Evolutionary conservation across 2,797 vertebrate genomes (phyloP).

Genomic region (Myotis vivesi): DNA sequence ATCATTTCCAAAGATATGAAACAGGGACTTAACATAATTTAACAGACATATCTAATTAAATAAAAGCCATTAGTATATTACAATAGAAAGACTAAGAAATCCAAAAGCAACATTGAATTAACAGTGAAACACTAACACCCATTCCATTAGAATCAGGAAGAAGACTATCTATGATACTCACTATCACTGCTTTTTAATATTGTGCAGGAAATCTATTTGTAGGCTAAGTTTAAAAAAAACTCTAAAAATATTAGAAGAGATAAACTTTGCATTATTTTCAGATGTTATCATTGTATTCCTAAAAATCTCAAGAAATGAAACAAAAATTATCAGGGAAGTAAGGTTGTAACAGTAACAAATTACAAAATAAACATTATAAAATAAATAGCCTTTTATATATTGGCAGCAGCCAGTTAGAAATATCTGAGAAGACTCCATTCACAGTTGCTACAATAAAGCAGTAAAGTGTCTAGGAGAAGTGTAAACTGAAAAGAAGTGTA

Average conservation of each 20-base stretch:
- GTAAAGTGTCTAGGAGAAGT: background rate
- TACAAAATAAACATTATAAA: background rate
- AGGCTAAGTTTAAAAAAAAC: background rate
- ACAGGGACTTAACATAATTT: conserved; percentile 33
- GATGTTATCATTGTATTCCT: background rate
- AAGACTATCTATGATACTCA: background rate
- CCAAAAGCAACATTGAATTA: conserved; percentile 27
- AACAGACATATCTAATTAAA: conserved; percentile 44
- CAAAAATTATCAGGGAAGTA: conserved; percentile 17
- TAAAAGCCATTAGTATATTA: conserved; percentile 42
- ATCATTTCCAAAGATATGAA: conserved; percentile 23
- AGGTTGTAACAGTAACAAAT: background rate
- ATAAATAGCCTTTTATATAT: background rate
- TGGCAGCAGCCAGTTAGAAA: background rate
- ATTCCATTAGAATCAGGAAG: conserved; percentile 34
- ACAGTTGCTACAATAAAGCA: background rate
- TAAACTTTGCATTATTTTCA: background rate
- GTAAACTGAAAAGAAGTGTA: conserved; percentile 14
- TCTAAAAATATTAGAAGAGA: background rate
- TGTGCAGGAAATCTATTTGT: background rate
- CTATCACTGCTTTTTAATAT: background rate
- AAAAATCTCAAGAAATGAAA: background rate
- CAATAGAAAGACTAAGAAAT: conserved; percentile 31
- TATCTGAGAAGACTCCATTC: background rate
- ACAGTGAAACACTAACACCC: background rate